Evolutionary conservation across 2,797 vertebrate species (phyloP).

Genomic region (Sebastes elongatus): DNA sequence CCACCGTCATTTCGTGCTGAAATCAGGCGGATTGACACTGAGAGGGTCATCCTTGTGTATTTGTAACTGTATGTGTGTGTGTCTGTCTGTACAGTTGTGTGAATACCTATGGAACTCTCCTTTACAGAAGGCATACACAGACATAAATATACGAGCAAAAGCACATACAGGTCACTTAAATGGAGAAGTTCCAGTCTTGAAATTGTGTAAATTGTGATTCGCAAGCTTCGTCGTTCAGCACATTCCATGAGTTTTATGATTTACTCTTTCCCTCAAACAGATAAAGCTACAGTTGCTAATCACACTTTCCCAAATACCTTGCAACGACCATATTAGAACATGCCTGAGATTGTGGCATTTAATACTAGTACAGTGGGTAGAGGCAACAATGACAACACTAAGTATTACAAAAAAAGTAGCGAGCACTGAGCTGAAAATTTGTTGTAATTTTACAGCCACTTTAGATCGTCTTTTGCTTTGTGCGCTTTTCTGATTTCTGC

Average conservation of each 20-base stretch:
- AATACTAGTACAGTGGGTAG: background rate
- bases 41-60: slow-evolving; percentile 53
- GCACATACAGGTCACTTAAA: background rate
- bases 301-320: background rate
- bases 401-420: no score
- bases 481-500: no score
- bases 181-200: background rate
- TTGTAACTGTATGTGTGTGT: slow-evolving; percentile 13
- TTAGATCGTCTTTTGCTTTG: no score
- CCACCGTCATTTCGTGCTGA: slow-evolving; percentile 46
- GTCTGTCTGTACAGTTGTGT: background rate
- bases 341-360: background rate
- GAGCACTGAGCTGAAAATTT: no score
- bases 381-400: no score
- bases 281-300: background rate
- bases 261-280: background rate
- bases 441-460: no score
- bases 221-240: background rate
- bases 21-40: slow-evolving; percentile 52
- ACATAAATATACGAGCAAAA: background rate
- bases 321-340: rapidly evolving
- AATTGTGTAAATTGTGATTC: background rate
- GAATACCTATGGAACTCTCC: background rate
- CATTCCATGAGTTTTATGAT: background rate
- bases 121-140: background rate